These are phyloP conservation scores for Threskiornis aethiopicus DNA, from an alignment of 2,797 vertebrate genomes.

Conservation along the genomic window DNA sequence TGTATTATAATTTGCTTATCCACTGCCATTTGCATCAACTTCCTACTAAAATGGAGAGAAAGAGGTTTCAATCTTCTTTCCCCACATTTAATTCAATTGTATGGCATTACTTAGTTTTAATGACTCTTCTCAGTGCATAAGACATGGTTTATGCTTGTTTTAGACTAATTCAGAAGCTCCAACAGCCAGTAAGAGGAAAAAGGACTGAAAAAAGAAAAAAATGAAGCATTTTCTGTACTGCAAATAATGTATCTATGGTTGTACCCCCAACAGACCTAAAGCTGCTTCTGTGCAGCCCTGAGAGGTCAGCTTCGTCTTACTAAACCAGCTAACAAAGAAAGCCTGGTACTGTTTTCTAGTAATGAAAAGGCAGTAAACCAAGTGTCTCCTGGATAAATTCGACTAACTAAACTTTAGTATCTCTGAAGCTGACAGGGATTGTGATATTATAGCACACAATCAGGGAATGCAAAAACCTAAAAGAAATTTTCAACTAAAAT, in stretches of 20 bases:
- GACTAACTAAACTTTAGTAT: neutral
- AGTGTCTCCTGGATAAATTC: neutral
- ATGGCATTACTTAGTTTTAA: constrained; percentile 5
- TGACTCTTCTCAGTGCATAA: neutral
- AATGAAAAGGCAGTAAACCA: neutral
- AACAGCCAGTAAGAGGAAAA: neutral
- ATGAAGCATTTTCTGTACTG: fast-evolving
- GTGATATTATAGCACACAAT: neutral
- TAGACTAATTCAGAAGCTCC: neutral
- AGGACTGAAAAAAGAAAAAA: neutral
- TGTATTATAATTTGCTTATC: constrained; percentile 41
- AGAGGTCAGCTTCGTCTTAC: neutral
- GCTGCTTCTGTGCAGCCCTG: neutral
- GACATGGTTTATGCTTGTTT: neutral
- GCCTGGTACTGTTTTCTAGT: neutral
- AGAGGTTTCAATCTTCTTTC: constrained; percentile 23
- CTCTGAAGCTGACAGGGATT: neutral
- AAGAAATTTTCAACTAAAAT: neutral
- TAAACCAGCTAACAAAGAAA: neutral
- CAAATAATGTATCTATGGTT: neutral
- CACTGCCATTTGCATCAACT: constrained; percentile 35
- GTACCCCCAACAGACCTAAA: neutral
- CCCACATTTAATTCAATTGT: constrained; percentile 57
- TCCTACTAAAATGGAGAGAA: neutral
- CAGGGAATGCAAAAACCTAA: neutral